Evolutionary conservation across 2,113 vertebrate genomes (phyloP), one percentile per base, ranked within the genome.

Genomic region (Narcine bancroftii): DNA sequence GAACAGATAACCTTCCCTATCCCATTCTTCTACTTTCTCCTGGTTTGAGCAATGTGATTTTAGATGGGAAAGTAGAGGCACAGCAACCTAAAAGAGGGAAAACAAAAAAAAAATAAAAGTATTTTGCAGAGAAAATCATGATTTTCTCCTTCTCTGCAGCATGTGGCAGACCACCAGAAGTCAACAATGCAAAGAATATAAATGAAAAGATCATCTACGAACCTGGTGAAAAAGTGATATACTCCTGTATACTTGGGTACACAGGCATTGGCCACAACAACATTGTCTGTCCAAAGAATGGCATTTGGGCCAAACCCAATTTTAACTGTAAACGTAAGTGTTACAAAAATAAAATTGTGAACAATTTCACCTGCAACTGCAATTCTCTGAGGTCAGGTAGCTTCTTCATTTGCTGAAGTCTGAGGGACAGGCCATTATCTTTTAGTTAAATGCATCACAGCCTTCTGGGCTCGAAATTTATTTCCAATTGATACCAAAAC

Each of bases 311-410:
- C 0, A 42, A 92, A 47, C 96, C 96, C 36, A 95, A 93, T 0
- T 81, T 98, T 24, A 93, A 71, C 1, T 99, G 98, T 92, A 92
- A 19, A 79, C 96, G 98, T 99, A 94, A 95, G 98, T 97, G 92
- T n/a, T 45, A 69, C 42, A 6, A 42, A 71, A 42, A 87, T 60
- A 21, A 5, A 91, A 45, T 6, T 17, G 5, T 42, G 26, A 69
- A 69, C 24, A 26, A 10, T 71, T 69, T 47, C 33, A 33, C n/a
- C 24, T 69, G 2, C 10, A 91, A 91, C 39, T 69, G 6, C 13
- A 50, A 24, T 83, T 83, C 45, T 83, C 79, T 83, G 45, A 47
- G 47, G 26, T 45, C 5, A 83, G 75, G 10, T 29, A 53, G 79
- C 47, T 29, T 26, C 77, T 81, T 50, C 72, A 15, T 73, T 71